Evolutionary conservation across 2,113 vertebrate genomes (phyloP).

Genomic region (Triplophysa dalaica): DNA sequence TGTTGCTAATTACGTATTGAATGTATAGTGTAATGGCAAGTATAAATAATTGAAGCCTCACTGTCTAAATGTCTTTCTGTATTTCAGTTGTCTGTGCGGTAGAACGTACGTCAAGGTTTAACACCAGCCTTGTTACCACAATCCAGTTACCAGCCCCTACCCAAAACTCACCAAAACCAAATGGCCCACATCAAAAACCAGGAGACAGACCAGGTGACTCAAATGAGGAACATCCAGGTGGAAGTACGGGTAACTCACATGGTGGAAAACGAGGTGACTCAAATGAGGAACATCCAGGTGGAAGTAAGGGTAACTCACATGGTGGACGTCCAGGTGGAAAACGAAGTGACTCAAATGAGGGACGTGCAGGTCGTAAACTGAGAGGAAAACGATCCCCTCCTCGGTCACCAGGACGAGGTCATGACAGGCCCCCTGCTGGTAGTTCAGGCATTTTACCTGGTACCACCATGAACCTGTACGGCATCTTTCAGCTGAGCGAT

Average conservation of each 20-base stretch:
- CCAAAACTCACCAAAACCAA: neutral
- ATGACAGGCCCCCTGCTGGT: neutral
- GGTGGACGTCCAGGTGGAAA: neutral
- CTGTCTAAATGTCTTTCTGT: neutral
- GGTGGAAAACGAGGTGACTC: neutral
- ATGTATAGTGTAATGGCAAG: too few relatives aligned
- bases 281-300: neutral
- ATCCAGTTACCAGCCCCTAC: neutral
- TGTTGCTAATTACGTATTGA: too few relatives aligned
- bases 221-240: too few relatives aligned
- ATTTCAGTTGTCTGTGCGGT: constrained; percentile 46
- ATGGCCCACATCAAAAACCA: neutral
- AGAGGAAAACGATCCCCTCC: neutral
- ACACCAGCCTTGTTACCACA: constrained; percentile 34
- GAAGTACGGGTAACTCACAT: neutral
- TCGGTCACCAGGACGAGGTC: neutral
- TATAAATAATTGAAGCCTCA: too few relatives aligned
- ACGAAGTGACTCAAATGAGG: neutral
- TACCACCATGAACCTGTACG: neutral
- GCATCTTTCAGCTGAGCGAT: constrained; percentile 49
- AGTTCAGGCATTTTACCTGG: neutral
- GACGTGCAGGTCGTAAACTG: neutral
- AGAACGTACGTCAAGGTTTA: constrained; percentile 34
- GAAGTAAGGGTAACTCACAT: neutral
- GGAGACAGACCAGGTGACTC: too few relatives aligned